Percentiles rank a stretch among this genome's conserved stretches.
Conservation (phyloP, 2,888 invertebrate genomes). For the Steinernema carpocapsae region DNA sequence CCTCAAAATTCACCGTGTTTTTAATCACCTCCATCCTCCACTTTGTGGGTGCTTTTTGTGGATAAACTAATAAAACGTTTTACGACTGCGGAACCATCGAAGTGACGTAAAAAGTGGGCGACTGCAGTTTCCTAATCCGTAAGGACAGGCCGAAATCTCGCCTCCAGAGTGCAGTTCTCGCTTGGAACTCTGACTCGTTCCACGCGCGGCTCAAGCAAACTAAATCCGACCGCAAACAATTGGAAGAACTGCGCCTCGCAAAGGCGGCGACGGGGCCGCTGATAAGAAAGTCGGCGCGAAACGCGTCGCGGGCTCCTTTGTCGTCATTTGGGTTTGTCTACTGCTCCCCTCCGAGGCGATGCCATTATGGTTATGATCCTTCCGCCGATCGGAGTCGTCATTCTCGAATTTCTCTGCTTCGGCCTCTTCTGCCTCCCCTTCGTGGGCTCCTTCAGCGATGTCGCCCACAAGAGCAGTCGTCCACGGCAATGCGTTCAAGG, state of each 20-base stretch:
- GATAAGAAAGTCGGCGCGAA: constrained; percentile 27
- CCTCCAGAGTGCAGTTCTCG: background rate
- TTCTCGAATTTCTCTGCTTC: background rate
- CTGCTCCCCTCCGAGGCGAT: constrained; percentile 2
- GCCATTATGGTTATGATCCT: constrained; percentile 17
- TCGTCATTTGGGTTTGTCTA: too few relatives aligned
- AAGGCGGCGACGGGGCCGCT: constrained; percentile 15
- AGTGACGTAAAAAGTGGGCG: too few relatives aligned
- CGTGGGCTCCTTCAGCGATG: background rate
- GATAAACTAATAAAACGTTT: too few relatives aligned
- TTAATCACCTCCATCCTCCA: too few relatives aligned
- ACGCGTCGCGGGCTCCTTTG: too few relatives aligned
- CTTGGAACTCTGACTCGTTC: background rate
- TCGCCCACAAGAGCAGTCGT: constrained; percentile 4
- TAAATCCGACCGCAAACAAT: constrained; percentile 24
- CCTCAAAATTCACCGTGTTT: too few relatives aligned
- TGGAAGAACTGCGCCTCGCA: background rate
- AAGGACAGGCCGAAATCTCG: background rate
- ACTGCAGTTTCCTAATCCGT: background rate
- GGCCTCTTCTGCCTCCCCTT: background rate
- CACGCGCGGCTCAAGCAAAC: background rate
- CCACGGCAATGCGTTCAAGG: background rate
- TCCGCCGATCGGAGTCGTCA: background rate
- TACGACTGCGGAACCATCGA: too few relatives aligned
- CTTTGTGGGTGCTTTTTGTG: too few relatives aligned